Conservation (phyloP, 2,888 invertebrate genomes). For the Mimachlamys varia region DNA sequence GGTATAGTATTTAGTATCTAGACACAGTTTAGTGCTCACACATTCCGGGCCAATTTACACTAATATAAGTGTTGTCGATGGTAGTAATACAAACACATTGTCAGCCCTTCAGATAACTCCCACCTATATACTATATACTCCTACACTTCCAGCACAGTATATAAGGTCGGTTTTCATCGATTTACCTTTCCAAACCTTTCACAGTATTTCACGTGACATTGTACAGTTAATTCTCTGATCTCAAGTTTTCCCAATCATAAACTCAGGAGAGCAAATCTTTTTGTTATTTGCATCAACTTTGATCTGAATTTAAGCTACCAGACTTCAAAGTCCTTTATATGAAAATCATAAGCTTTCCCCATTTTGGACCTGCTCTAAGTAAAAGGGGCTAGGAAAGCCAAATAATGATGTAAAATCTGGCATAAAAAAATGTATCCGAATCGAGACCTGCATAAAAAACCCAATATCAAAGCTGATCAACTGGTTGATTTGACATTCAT, state of each 20-base stretch:
- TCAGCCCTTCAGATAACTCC: neutral
- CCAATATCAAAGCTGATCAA: neutral
- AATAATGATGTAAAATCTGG: neutral
- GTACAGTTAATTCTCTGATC: too few species aligned
- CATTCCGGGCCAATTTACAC: neutral
- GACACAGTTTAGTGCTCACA: neutral
- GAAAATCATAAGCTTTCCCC: neutral
- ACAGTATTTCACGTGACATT: too few species aligned
- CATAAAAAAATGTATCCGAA: neutral
- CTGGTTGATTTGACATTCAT: neutral
- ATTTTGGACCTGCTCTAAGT: neutral
- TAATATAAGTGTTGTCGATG: neutral
- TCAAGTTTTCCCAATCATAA: too few species aligned
- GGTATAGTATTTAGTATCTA: neutral
- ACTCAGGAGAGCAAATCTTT: too few species aligned
- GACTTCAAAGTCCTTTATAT: neutral
- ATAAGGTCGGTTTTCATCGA: too few species aligned
- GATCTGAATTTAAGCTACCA: too few species aligned
- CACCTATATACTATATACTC: neutral
- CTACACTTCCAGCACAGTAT: neutral
- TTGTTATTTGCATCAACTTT: too few species aligned
- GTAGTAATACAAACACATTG: neutral
- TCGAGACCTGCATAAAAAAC: neutral
- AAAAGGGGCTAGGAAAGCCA: neutral
- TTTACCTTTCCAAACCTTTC: too few species aligned